These are phyloP conservation scores for Caenorhabditis becei DNA, from an alignment of 2,888 invertebrate species.

Conservation along the genomic window DNA sequence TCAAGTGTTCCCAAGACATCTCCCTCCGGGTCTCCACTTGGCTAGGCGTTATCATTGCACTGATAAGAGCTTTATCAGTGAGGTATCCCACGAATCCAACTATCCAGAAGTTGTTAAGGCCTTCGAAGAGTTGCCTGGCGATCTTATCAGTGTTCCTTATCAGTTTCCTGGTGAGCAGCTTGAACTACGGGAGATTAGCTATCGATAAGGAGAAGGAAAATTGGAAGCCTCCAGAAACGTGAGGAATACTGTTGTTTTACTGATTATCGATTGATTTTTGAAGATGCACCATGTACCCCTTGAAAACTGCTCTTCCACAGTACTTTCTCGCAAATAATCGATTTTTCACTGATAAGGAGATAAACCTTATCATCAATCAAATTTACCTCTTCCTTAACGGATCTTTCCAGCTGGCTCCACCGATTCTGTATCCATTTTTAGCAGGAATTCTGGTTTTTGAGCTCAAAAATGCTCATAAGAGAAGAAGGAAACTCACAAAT, in stretches of 20 bases:
- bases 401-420: not conserved
- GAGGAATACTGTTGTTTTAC: not conserved
- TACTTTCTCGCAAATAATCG: not conserved
- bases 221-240: not conserved
- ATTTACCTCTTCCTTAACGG: not conserved
- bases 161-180: not conserved
- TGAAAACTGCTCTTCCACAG: not conserved
- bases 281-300: not conserved
- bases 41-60: not conserved
- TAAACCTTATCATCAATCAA: too few relatives aligned
- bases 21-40: constrained; percentile 2
- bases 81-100: not conserved
- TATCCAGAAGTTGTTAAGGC: not conserved
- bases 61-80: not conserved
- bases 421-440: not conserved
- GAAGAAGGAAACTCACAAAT: not conserved
- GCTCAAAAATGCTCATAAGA: not conserved
- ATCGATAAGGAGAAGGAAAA: not conserved
- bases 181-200: not conserved
- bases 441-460: not conserved
- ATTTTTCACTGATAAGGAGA: not conserved
- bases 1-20: not conserved
- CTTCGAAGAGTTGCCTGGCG: not conserved
- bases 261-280: not conserved
- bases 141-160: not conserved